phyloP scores from a whole-genome alignment of 2,888 invertebrate species.

The Mallateleia sp. region DNA sequence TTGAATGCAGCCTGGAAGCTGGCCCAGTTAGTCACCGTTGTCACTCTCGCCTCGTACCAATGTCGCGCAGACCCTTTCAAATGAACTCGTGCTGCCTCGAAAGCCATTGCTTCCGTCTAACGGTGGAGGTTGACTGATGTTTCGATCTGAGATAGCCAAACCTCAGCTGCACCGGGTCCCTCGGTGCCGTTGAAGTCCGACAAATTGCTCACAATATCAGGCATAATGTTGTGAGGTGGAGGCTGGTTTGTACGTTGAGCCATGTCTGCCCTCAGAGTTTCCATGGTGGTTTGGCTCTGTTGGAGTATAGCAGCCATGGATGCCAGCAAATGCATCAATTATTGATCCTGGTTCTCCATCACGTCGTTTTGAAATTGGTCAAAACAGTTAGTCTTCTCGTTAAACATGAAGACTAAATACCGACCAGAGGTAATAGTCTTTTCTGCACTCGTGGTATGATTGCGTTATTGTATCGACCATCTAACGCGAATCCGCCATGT shows the following conservation, averaged over 20 bases:
- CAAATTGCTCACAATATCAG: slow-evolving; percentile 21
- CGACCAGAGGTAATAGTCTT: too few species aligned
- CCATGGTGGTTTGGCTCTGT: slow-evolving; percentile 20
- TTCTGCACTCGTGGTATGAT: too few species aligned
- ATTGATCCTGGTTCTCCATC: not conserved
- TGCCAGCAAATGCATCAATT: slow-evolving; percentile 5
- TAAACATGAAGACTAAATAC: too few species aligned
- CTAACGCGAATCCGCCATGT: not conserved
- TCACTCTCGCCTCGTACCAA: slow-evolving; percentile 37
- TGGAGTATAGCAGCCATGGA: slow-evolving; percentile 1
- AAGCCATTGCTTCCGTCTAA: slow-evolving; percentile 33
- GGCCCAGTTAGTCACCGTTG: slow-evolving; percentile 8
- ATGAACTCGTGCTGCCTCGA: slow-evolving; percentile 27
- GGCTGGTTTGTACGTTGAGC: not conserved
- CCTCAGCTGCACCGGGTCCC: slow-evolving; percentile 6
- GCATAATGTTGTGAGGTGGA: slow-evolving; percentile 18
- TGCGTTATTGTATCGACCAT: not conserved
- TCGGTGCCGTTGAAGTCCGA: slow-evolving; percentile 18
- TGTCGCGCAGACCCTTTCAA: slow-evolving; percentile 6
- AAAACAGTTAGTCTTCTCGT: too few species aligned
- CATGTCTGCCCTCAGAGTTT: not conserved
- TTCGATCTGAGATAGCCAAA: not conserved
- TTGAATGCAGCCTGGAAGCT: slow-evolving; percentile 11
- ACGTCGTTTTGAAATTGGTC: not conserved
- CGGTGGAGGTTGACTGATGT: slow-evolving; percentile 13